Percentiles rank a stretch among this genome's conserved stretches.
Evolutionary conservation across 2,888 invertebrate genomes (phyloP).

Genomic region (Dryobota labecula): DNA sequence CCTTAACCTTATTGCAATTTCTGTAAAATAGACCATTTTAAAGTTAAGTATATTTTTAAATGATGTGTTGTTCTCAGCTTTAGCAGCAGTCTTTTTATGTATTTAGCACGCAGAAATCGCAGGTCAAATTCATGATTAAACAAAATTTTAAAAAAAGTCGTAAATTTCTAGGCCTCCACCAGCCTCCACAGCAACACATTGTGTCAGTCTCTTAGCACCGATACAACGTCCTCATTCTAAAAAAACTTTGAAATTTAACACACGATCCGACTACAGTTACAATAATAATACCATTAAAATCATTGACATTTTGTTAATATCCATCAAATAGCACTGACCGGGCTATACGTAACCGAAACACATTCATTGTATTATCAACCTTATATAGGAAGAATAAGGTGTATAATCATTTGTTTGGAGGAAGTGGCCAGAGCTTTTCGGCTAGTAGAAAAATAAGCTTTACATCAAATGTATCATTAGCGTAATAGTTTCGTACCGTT

Average conservation of each 20-base stretch:
- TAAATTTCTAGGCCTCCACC: slow-evolving; percentile 15
- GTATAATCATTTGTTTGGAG: background rate
- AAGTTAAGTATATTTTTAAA: too few species aligned
- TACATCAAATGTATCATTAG: slow-evolving; percentile 55
- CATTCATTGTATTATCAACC: slow-evolving; percentile 12
- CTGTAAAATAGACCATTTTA: too few species aligned
- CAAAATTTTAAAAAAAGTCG: too few species aligned
- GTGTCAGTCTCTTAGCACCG: slow-evolving; percentile 30
- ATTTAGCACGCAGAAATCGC: slow-evolving; percentile 40
- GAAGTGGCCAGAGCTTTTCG: slow-evolving; percentile 21
- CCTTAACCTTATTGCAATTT: too few species aligned
- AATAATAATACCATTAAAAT: slow-evolving; percentile 63
- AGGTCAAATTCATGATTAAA: slow-evolving; percentile 29
- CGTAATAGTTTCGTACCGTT: slow-evolving; percentile 50
- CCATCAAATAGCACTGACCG: slow-evolving; percentile 52
- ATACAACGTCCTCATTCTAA: slow-evolving; percentile 46
- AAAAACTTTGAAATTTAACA: slow-evolving; percentile 59
- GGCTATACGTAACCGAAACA: slow-evolving; percentile 10
- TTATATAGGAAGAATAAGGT: background rate
- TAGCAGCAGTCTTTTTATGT: too few species aligned
- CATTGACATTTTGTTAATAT: slow-evolving; percentile 65
- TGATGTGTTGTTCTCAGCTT: too few species aligned
- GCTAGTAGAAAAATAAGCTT: slow-evolving; percentile 36
- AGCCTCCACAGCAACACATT: background rate
- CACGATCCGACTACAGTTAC: slow-evolving; percentile 57